phyloP scores from a whole-genome alignment of 2,113 vertebrate species.

The Gasterosteus nipponicus region DNA sequence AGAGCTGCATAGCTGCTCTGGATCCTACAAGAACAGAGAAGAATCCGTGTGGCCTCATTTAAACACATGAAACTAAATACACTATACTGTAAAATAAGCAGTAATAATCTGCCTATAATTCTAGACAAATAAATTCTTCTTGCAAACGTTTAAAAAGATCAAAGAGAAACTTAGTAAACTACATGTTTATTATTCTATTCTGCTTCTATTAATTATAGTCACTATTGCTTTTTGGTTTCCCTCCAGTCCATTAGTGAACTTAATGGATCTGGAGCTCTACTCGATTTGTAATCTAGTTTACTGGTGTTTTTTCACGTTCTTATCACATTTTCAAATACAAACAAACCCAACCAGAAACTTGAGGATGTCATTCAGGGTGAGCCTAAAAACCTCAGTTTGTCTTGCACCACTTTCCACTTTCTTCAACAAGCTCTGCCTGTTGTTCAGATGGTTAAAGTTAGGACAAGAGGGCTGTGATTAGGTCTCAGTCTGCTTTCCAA shows the following conservation, averaged over 20 bases:
- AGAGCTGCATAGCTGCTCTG: constrained; percentile 94
- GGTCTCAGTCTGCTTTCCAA: not conserved
- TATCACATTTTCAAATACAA: constrained; percentile 39
- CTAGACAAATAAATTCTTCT: constrained; percentile 1
- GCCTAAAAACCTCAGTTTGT: not conserved
- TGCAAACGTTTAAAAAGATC: no score
- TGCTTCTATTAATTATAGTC: not conserved
- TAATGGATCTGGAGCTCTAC: constrained; percentile 9
- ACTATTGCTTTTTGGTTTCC: constrained; percentile 14
- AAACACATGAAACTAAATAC: constrained; percentile 10
- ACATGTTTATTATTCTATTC: not conserved
- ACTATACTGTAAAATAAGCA: constrained; percentile 4
- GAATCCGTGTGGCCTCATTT: not conserved
- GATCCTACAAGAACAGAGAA: constrained; percentile 82
- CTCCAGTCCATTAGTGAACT: constrained; percentile 32
- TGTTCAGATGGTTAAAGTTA: constrained; percentile 15
- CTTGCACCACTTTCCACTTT: constrained; percentile 3
- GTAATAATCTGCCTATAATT: constrained; percentile 11
- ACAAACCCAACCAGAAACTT: constrained; percentile 22
- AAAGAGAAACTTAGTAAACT: no score
- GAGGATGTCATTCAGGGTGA: constrained; percentile 8
- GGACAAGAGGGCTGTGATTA: not conserved
- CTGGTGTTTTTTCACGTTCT: constrained; percentile 41
- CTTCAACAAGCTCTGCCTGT: not conserved
- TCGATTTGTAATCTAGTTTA: constrained; percentile 18